phyloP scores from a whole-genome alignment of 2,797 vertebrate genomes.

The Oryzias dopingdopingensis region DNA sequence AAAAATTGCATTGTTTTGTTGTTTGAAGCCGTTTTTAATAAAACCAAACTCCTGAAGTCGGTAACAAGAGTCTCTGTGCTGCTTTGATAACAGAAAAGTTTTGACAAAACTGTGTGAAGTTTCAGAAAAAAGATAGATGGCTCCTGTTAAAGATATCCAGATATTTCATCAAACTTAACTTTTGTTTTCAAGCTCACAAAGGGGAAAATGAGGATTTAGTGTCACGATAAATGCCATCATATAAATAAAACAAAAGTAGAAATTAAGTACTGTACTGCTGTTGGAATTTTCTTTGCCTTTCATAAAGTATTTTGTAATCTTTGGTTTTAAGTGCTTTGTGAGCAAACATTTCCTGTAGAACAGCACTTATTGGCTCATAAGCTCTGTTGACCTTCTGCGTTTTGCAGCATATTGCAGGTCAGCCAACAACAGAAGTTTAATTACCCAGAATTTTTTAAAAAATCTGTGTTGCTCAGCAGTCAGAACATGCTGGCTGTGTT shows the following conservation, averaged over 20 bases:
- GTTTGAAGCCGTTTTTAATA: no score
- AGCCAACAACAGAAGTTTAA: slow-evolving; percentile 39
- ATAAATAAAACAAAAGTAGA: background rate
- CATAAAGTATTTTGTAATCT: background rate
- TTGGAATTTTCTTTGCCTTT: background rate
- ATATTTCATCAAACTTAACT: background rate
- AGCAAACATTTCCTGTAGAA: slow-evolving; percentile 7
- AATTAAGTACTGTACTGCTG: background rate
- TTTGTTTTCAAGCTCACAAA: background rate
- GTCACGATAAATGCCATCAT: background rate
- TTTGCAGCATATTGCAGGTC: slow-evolving; percentile 17
- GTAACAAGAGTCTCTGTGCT: no score
- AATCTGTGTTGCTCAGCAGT: slow-evolving; percentile 25
- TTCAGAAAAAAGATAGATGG: no score
- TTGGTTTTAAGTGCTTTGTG: background rate
- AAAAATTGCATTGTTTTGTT: no score
- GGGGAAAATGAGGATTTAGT: background rate
- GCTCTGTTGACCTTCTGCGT: slow-evolving; percentile 19
- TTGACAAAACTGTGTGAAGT: no score
- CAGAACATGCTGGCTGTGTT: background rate
- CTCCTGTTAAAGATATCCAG: no score
- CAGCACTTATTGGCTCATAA: slow-evolving; percentile 4
- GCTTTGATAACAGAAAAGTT: no score
- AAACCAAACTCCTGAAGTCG: no score
- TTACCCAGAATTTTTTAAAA: slow-evolving; percentile 43